These are phyloP conservation scores for Tholera decimalis DNA, from an alignment of 2,888 invertebrate genomes.

Conservation along the genomic window DNA sequence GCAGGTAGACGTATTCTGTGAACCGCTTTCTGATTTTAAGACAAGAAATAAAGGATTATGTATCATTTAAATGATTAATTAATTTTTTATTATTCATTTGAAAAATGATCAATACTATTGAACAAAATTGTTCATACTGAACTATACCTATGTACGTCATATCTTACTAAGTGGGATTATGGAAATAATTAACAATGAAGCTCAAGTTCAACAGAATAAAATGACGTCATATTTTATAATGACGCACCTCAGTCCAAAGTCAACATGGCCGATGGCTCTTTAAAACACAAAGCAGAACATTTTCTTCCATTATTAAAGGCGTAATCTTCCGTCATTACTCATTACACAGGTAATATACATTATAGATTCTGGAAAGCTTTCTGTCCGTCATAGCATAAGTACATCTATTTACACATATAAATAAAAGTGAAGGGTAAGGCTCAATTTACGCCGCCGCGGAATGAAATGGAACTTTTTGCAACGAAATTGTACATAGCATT, in stretches of 20 bases:
- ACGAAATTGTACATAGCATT: no score
- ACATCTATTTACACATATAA: no score
- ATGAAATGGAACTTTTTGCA: no score
- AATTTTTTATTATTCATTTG: no score
- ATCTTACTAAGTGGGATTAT: slow-evolving; percentile 2
- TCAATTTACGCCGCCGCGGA: no score
- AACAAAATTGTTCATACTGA: no score
- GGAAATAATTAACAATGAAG: not conserved
- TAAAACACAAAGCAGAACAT: not conserved
- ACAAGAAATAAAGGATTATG: no score
- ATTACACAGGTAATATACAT: not conserved
- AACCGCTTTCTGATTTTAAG: no score
- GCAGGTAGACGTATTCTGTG: no score
- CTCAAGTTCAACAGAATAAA: slow-evolving; percentile 1
- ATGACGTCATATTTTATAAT: slow-evolving; percentile 23
- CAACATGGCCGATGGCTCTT: slow-evolving; percentile 1
- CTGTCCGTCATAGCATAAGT: slow-evolving; percentile 16
- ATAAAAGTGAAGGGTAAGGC: no score
- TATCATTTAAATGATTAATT: no score
- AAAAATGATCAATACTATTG: no score
- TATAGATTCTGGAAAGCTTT: slow-evolving; percentile 3
- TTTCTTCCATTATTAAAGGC: not conserved
- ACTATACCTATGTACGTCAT: not conserved
- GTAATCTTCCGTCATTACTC: slow-evolving; percentile 21
- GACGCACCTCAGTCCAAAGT: slow-evolving; percentile 8